Conservation (phyloP, 2,888 invertebrate genomes). For the Mystacides longicornis region DNA sequence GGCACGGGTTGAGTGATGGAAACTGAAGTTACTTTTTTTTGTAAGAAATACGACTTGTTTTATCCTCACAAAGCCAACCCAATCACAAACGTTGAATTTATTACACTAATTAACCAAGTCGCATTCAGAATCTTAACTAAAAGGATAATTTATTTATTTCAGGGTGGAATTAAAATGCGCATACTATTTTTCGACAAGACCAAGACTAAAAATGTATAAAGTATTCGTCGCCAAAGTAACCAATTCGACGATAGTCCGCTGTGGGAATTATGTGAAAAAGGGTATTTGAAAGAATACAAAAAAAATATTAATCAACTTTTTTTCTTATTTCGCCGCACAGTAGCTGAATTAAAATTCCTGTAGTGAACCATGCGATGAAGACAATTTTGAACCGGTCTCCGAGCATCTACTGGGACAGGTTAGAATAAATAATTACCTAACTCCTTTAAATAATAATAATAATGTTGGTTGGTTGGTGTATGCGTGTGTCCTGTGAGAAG, state of each 20-base stretch:
- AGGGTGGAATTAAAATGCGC: no score
- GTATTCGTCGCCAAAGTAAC: not conserved
- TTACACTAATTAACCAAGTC: no score
- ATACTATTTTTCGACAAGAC: no score
- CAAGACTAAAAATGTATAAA: no score
- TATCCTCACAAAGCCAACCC: no score
- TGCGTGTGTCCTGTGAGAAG: not conserved
- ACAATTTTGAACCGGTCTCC: not conserved
- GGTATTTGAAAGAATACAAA: not conserved
- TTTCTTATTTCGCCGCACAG: conserved; percentile 17
- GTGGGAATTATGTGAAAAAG: no score
- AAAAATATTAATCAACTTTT: conserved; percentile 15
- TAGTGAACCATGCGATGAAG: not conserved
- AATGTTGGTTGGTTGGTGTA: not conserved
- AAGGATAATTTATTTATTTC: no score
- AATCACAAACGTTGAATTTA: no score
- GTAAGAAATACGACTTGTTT: no score
- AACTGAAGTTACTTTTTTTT: no score
- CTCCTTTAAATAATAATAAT: not conserved
- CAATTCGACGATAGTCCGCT: not conserved
- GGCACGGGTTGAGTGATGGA: no score
- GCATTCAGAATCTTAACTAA: no score
- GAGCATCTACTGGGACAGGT: not conserved
- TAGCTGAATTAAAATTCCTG: conserved; percentile 25
- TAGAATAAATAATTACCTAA: not conserved